A percentile compares a stretch with the other conserved stretches of the same genome.
These are phyloP conservation scores for Ammodytes marinus DNA, from an alignment of 2,113 vertebrate species.

Conservation along the genomic window DNA sequence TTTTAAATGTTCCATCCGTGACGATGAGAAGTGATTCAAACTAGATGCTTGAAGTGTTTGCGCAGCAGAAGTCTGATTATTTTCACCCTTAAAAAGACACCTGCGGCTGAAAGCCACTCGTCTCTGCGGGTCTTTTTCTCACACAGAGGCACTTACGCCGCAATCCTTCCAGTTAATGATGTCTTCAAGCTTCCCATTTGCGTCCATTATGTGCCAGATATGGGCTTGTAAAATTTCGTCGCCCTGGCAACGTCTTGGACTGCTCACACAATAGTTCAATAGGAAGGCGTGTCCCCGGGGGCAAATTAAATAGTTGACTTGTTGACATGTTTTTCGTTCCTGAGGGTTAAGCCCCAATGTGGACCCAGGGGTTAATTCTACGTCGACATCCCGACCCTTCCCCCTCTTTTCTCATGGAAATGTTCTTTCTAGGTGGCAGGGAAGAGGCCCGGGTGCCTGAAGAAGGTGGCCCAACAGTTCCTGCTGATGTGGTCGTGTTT, in stretches of 20 bases:
- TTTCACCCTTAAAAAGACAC: slow-evolving; percentile 50
- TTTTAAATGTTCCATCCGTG: neutral
- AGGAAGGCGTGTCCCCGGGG: slow-evolving; percentile 84
- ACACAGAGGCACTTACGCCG: slow-evolving; percentile 59
- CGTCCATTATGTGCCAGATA: slow-evolving; percentile 86
- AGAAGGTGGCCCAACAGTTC: slow-evolving; percentile 98
- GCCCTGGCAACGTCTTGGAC: slow-evolving; percentile 80
- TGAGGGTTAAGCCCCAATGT: slow-evolving; percentile 83
- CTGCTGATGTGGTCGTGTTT: slow-evolving; percentile 99
- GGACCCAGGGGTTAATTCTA: slow-evolving; percentile 83
- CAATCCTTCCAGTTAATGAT: slow-evolving; percentile 85
- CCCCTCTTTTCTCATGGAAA: slow-evolving; percentile 86
- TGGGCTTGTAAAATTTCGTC: slow-evolving; percentile 86
- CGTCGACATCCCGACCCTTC: slow-evolving; percentile 65
- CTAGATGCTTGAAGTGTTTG: slow-evolving; percentile 29
- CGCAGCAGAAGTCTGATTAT: slow-evolving; percentile 10
- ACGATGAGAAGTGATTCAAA: neutral
- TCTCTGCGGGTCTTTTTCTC: slow-evolving; percentile 60
- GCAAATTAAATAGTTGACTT: slow-evolving; percentile 90
- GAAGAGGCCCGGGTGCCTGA: slow-evolving; percentile 94
- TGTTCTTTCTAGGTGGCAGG: slow-evolving; percentile 92
- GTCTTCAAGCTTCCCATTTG: slow-evolving; percentile 87
- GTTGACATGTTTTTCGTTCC: slow-evolving; percentile 88
- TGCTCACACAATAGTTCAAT: slow-evolving; percentile 85
- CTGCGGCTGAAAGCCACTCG: slow-evolving; percentile 52